phyloP scores from a whole-genome alignment of 2,888 invertebrate genomes.

The Tenthredo mesomela region DNA sequence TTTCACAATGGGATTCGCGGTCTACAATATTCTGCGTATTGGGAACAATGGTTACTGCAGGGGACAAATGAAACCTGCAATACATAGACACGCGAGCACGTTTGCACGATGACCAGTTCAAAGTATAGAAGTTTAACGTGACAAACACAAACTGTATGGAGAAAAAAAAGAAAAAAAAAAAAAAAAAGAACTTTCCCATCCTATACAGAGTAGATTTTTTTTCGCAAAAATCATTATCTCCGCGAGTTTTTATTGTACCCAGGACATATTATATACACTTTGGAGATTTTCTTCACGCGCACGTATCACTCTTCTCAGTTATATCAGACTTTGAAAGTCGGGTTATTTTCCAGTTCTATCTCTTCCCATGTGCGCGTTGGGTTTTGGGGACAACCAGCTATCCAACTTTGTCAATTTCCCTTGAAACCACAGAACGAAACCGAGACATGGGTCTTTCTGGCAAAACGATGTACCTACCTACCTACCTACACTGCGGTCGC shows the following conservation, averaged over 20 bases:
- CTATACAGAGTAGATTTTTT: background rate
- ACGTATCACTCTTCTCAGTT: background rate
- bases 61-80: constrained; percentile 5
- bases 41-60: background rate
- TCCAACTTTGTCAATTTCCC: constrained; percentile 34
- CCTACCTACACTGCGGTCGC: background rate
- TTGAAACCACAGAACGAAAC: constrained; percentile 30
- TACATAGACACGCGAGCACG: background rate
- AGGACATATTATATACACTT: background rate
- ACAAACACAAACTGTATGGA: background rate
- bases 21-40: background rate
- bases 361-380: background rate
- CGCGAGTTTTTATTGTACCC: background rate
- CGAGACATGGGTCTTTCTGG: constrained; percentile 16
- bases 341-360: background rate
- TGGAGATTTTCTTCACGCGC: background rate
- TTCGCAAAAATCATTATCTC: background rate
- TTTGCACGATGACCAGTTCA: background rate
- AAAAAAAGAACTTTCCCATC: background rate
- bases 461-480: constrained; percentile 15
- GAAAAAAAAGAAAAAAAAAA: background rate
- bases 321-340: constrained; percentile 16
- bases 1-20: constrained; percentile 1
- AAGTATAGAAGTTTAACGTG: background rate
- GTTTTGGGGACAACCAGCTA: background rate